Conservation (phyloP, 2,888 invertebrate genomes). For the Griposia aprilina region DNA sequence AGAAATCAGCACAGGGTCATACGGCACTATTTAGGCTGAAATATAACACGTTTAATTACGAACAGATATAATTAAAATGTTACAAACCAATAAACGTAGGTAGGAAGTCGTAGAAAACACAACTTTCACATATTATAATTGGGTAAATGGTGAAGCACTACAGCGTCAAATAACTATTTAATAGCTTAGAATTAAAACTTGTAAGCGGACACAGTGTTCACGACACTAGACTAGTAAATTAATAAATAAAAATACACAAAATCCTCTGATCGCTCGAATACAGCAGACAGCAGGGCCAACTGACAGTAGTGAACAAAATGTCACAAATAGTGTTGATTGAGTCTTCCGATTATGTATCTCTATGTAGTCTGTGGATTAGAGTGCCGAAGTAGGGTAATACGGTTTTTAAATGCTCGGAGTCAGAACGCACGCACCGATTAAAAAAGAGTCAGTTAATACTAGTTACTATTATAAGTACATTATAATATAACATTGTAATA, state of each 20-base stretch:
- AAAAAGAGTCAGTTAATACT: no score
- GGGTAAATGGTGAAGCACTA: slow-evolving; percentile 13
- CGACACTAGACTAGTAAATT: background rate
- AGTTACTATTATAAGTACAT: no score
- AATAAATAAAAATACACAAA: slow-evolving; percentile 39
- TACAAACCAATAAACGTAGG: slow-evolving; percentile 60
- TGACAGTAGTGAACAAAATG: background rate
- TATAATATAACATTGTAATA: no score
- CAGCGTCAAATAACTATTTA: slow-evolving; percentile 17
- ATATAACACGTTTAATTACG: slow-evolving; percentile 16
- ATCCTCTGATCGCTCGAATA: background rate
- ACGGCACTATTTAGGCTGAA: slow-evolving; percentile 7
- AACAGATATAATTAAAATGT: slow-evolving; percentile 32
- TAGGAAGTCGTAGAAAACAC: slow-evolving; percentile 49
- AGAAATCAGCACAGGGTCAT: slow-evolving; percentile 57
- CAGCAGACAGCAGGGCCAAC: background rate
- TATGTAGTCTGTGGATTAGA: no score
- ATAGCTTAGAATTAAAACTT: slow-evolving; percentile 13
- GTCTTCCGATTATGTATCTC: background rate
- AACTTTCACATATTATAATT: slow-evolving; percentile 65
- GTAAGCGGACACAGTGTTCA: background rate
- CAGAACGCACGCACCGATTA: background rate
- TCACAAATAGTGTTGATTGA: background rate
- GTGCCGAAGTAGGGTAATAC: background rate
- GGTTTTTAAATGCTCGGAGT: background rate